Evolutionary conservation across 2,113 vertebrate species (phyloP), one percentile per base, ranked within the genome.

Genomic region (Grammomys surdaster): DNA sequence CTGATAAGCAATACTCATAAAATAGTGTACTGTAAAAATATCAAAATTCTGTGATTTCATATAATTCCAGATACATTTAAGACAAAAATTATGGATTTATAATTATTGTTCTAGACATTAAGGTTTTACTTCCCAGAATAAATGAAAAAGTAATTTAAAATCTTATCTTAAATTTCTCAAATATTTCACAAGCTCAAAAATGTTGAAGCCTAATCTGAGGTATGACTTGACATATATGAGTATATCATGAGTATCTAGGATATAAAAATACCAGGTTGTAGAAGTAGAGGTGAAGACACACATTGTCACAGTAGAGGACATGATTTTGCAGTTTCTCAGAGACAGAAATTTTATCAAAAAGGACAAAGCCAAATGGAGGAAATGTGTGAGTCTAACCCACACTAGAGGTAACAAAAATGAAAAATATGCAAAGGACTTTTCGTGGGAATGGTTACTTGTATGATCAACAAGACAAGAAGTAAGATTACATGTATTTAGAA

Each of bases 371-470:
- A 31, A 63, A 43, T 3, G 14, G 40, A 65, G 40, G 9, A 65
- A 65, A 85, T 33, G 26, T 84, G 6, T 5, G 12, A 5, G 11
- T 1, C 7, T 20, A 26, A 28, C 58, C 22, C 17, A 20, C 2
- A 36, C 2, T 31, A 36, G 7, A 31, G 14, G 2, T 0, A 16
- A 0, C 2, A 46, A 56, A 5, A 4, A 3, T 4, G 33, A 69
- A 11, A 5, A 6, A 1, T 31, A 26, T 13, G 11, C n/a, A 12
- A 33, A 16, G 17, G 26, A 77, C 1, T 2, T 40, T 19, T 51
- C 69, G 12, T 2, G 20, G 33, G 17, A 76, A 36, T 3, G 4
- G 17, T 56, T 26, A 5, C 6, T 5, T 92, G 31, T 20, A 11
- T 11, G 11, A 85, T 93, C 33, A 19, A 0, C 1, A 4, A 12